These are phyloP conservation scores for Leptopilina clavipes DNA, from an alignment of 1,140 invertebrate species.

Conservation along the genomic window DNA sequence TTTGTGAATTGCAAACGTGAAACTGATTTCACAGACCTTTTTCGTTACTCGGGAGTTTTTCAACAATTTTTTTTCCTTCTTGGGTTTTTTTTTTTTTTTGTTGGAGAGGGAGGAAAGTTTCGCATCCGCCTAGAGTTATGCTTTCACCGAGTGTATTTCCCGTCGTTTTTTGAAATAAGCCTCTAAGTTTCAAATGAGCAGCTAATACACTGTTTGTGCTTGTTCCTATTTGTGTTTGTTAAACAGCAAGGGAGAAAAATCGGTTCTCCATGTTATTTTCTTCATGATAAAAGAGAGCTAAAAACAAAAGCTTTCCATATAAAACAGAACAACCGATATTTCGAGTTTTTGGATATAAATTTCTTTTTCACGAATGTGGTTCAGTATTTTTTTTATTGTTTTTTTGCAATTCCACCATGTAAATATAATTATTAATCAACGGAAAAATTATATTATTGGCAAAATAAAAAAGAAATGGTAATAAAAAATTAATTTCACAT, in stretches of 20 bases:
- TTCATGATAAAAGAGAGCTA: background rate
- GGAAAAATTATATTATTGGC: no score
- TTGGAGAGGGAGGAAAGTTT: background rate
- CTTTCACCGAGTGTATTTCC: constrained; percentile 9
- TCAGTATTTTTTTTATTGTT: no score
- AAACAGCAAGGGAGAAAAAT: constrained; percentile 12
- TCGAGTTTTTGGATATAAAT: background rate
- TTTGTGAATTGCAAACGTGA: background rate
- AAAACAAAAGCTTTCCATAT: background rate
- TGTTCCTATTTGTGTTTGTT: constrained; percentile 9
- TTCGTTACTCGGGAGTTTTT: background rate
- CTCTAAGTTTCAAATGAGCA: constrained; percentile 8
- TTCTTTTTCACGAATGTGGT: background rate
- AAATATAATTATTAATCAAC: no score
- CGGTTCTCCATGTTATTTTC: constrained; percentile 11
- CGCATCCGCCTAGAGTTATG: constrained; percentile 12
- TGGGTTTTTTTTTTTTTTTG: no score
- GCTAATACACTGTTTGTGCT: constrained; percentile 19
- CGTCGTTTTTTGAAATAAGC: constrained; percentile 15
- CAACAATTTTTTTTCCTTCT: background rate
- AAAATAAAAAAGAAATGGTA: no score
- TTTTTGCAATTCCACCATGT: no score
- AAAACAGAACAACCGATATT: constrained; percentile 9
- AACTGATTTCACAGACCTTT: constrained; percentile 3
- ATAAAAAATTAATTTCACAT: no score